These are phyloP conservation scores for Apteryx mantelli DNA, from an alignment of 2,113 vertebrate species.

Conservation along the genomic window DNA sequence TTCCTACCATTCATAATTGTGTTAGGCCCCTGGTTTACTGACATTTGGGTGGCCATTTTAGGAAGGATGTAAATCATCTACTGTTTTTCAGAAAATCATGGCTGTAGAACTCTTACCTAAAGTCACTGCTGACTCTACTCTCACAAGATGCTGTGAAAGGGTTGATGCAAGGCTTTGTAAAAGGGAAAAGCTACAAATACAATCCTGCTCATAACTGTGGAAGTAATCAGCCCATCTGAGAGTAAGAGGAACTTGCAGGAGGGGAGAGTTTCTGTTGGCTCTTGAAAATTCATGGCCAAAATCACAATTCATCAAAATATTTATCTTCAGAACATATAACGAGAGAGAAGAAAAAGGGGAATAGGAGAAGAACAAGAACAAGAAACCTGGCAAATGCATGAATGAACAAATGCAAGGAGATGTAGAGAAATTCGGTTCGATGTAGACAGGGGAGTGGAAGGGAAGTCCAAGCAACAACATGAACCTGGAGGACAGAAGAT, in stretches of 20 bases:
- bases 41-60: neutral
- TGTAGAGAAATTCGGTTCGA: rapidly evolving
- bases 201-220: neutral
- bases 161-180: neutral
- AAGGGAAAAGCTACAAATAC: neutral
- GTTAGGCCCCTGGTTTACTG: neutral
- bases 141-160: neutral
- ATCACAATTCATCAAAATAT: neutral
- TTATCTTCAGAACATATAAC: neutral
- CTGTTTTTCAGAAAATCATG: neutral
- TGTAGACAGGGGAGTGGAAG: neutral
- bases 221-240: neutral
- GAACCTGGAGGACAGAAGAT: neutral
- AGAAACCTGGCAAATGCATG: neutral
- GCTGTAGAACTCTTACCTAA: neutral
- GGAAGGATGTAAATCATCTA: neutral
- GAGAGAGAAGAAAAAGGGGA: neutral
- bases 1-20: neutral
- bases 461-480: rapidly evolving
- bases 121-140: neutral
- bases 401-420: neutral
- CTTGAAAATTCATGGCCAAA: neutral
- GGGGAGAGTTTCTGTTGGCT: neutral
- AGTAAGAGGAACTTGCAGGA: neutral
- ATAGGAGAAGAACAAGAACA: neutral